Evolutionary conservation across 2,113 vertebrate species (phyloP).

Genomic region (Cephalopholis sonnerati): DNA sequence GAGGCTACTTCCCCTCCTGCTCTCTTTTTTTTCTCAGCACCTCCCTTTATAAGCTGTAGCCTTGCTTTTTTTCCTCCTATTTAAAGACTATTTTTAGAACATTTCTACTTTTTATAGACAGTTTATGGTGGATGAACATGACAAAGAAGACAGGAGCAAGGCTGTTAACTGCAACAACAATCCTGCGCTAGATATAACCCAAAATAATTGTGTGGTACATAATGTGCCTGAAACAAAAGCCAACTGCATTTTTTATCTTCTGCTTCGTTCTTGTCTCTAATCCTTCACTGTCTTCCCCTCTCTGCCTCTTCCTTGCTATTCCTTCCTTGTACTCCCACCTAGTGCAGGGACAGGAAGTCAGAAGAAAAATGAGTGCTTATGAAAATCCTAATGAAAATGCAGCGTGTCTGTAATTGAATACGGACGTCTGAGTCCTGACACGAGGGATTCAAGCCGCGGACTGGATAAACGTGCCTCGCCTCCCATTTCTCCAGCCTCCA

Average conservation of each 20-base stretch:
- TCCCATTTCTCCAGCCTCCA: constrained; percentile 49
- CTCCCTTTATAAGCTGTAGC: not conserved
- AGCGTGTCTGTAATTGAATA: constrained; percentile 69
- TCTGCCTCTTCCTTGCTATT: not conserved
- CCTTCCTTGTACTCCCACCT: not conserved
- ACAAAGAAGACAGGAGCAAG: not conserved
- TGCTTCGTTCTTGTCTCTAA: constrained; percentile 7
- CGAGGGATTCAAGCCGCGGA: constrained; percentile 47
- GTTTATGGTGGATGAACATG: not conserved
- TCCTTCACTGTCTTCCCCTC: constrained; percentile 19
- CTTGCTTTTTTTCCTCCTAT: not conserved
- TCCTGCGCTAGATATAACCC: not conserved
- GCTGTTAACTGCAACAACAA: not conserved
- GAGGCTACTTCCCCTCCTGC: constrained; percentile 43
- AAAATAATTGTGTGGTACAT: not conserved
- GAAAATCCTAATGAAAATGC: constrained; percentile 66
- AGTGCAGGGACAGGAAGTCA: not conserved
- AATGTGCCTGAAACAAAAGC: constrained; percentile 21
- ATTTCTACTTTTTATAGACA: constrained; percentile 1
- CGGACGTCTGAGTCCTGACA: constrained; percentile 45
- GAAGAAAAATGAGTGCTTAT: constrained; percentile 51
- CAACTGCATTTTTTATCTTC: constrained; percentile 20
- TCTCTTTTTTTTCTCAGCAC: constrained; percentile 31
- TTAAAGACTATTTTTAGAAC: not conserved
- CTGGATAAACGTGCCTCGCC: constrained; percentile 56